Base-by-base conservation (phyloP, 2,113 vertebrate genomes). In the Sylvilagus bachmani region DNA sequence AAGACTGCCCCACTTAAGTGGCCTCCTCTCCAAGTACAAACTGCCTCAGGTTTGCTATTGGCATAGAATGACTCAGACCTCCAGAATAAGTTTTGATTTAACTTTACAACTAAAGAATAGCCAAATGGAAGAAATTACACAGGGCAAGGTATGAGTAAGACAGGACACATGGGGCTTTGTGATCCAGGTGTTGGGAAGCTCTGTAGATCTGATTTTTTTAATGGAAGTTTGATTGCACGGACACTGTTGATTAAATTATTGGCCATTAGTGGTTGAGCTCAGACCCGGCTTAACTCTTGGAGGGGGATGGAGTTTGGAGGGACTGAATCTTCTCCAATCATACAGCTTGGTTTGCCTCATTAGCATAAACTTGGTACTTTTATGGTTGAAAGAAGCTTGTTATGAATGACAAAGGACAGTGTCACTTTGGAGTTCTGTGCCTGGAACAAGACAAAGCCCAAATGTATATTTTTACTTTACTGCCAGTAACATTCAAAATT, bases 401-500 rank as follows among this genome's bases (percentile, higher is more conserved):
- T 55, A 11, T 17, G 53, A 91, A 17, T 88, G 83, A 61, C 25
- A 69, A 64, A 77, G 62, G n/a, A 49, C 22, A 55, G 9, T 79
- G 3, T 51, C 31, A 38, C 16, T 62, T 24, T 84, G 44, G 66
- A 91, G 62, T 19, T 87, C 14, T 67, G 3, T 70, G 73, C 29
- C 27, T 16, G n/a, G 6, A 88, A 75, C 69, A 25, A 38, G 5
- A 17, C 27, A 71, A 80, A 86, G 38, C 24, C 27, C 9, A 89
- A 51, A 22, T 51, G 36, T 14, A n/a, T 51, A 78, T 70, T 75
- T 82, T 83, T 38, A 51, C 85, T 93, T 29, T 85, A 29, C 12
- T 29, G 82, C 38, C 44, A 5, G 17, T 94, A 78, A 74, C 61
- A 90, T 93, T 31, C 14, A 19, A 78, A 80, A 89, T 79, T 94